Percentiles rank a stretch among this genome's conserved stretches.
phyloP scores from a whole-genome alignment of 2,888 invertebrate species.

The Drosophila helvetica region DNA sequence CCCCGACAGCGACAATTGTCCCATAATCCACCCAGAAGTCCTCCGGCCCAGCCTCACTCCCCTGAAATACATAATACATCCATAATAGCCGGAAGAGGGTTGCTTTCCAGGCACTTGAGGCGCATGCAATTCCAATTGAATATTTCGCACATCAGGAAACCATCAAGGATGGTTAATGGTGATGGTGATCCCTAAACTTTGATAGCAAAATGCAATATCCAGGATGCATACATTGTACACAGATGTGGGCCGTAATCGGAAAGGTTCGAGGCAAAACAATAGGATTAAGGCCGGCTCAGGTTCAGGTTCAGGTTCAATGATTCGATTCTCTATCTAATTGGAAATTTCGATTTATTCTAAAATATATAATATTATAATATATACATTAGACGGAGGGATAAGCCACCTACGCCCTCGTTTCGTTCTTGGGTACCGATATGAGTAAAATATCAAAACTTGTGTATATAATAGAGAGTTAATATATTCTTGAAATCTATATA shows the following conservation, averaged over 20 bases:
- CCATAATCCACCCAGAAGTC: conserved; percentile 24
- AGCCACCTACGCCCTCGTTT: no score
- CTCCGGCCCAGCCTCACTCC: neutral
- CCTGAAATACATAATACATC: no score
- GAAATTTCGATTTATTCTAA: neutral
- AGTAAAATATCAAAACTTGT: no score
- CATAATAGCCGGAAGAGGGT: conserved; percentile 42
- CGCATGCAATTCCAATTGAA: conserved; percentile 41
- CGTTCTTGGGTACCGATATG: no score
- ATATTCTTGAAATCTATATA: no score
- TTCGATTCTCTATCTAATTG: neutral
- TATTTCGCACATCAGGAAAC: conserved; percentile 39
- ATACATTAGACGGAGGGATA: no score
- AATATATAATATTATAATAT: no score
- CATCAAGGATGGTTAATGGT: conserved; percentile 22
- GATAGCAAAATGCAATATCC: conserved; percentile 31
- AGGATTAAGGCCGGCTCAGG: no score
- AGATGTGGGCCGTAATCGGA: neutral
- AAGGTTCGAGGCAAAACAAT: neutral
- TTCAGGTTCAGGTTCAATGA: no score
- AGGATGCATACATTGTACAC: neutral
- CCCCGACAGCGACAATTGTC: conserved; percentile 35
- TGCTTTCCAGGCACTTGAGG: conserved; percentile 29
- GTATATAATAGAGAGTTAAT: no score
- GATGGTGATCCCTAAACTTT: conserved; percentile 42